These are phyloP conservation scores for Paelopatides confundens DNA, from an alignment of 53 echinoderm and acorn worm genomes.

Conservation along the genomic window DNA sequence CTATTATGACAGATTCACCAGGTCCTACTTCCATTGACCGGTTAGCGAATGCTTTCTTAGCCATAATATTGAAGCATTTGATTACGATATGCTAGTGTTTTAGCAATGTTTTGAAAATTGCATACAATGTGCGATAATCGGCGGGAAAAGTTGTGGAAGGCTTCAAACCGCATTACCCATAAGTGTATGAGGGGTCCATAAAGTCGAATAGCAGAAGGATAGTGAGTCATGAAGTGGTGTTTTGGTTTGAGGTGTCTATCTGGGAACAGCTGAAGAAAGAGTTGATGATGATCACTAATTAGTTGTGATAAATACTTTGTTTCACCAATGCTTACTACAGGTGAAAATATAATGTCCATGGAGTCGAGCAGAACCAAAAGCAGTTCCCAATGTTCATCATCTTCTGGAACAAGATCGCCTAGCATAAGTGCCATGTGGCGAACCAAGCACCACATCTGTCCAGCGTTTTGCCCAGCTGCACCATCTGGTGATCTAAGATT, in stretches of 20 bases:
- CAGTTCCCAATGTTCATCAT: too few relatives aligned
- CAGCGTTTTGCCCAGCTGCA: conserved; percentile 31
- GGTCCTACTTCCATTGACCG: neutral
- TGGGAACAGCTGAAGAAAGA: conserved; percentile 62
- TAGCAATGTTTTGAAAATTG: conserved; percentile 52
- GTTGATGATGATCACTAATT: conserved; percentile 64
- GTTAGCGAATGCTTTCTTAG: neutral
- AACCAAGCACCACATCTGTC: too few relatives aligned
- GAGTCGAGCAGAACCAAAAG: conserved; percentile 33
- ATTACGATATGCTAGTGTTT: conserved; percentile 27
- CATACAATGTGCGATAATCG: conserved; percentile 18
- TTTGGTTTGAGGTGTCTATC: conserved; percentile 65
- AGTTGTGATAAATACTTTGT: conserved; percentile 50
- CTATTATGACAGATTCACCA: neutral
- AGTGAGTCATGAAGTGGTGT: conserved; percentile 68
- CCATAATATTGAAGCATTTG: conserved; percentile 31
- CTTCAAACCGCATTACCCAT: conserved; percentile 39
- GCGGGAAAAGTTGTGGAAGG: conserved; percentile 30
- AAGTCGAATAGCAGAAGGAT: conserved; percentile 27
- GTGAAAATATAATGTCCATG: conserved; percentile 56
- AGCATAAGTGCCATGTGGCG: conserved; percentile 44
- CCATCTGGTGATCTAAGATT: conserved; percentile 49
- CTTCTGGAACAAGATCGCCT: too few relatives aligned
- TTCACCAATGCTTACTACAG: conserved; percentile 52
- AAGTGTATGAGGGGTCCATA: conserved; percentile 17